phyloP scores from a whole-genome alignment of 2,888 invertebrate genomes.

The Clunio marinus region DNA sequence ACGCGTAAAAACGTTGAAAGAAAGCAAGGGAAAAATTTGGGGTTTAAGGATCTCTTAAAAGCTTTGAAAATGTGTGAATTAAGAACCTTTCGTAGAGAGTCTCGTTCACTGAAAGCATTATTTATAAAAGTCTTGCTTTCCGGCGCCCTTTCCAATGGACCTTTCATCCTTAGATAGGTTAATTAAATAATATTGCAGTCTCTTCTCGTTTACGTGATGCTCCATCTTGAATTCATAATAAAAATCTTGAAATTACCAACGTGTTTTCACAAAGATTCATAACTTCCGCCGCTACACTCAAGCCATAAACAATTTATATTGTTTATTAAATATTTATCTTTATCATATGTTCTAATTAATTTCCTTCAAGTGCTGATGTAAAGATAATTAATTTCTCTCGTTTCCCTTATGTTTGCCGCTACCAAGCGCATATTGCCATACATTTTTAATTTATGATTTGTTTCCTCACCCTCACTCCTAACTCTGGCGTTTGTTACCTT shows the following conservation, averaged over 20 bases:
- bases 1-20: too few species aligned
- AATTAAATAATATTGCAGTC: not conserved
- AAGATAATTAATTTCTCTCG: conserved; percentile 17
- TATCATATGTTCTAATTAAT: conserved; percentile 1
- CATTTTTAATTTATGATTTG: conserved; percentile 14
- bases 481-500: too few species aligned
- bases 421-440: not conserved
- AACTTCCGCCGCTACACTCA: not conserved
- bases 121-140: too few species aligned
- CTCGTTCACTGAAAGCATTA: too few species aligned
- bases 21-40: too few species aligned
- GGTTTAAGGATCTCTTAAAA: too few species aligned
- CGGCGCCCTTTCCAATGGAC: too few species aligned
- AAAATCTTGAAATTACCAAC: not conserved
- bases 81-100: too few species aligned
- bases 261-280: not conserved
- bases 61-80: too few species aligned
- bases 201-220: conserved; percentile 3
- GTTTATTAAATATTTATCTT: conserved; percentile 29
- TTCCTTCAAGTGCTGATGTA: conserved; percentile 24
- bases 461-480: not conserved
- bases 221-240: not conserved
- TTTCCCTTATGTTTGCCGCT: not conserved
- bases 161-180: too few species aligned
- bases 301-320: conserved; percentile 5